Percentiles rank a stretch among this genome's conserved stretches.
Conservation (phyloP, 2,888 invertebrate genomes). For the Brenthis ino region DNA sequence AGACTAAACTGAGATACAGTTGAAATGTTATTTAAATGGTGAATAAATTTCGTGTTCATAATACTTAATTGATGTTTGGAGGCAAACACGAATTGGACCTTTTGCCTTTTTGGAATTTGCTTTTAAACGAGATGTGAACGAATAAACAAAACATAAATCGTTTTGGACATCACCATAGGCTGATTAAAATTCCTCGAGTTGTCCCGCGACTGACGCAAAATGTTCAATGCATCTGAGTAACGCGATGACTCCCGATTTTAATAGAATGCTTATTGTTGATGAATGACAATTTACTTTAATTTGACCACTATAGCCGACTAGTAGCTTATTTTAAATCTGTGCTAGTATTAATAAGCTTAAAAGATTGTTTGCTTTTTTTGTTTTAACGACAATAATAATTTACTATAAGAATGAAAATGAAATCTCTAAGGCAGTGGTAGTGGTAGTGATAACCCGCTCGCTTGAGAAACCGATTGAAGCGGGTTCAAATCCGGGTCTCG, state of each 20-base stretch:
- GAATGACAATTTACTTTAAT: background rate
- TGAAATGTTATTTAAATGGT: constrained; percentile 11
- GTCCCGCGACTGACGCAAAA: constrained; percentile 41
- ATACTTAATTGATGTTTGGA: constrained; percentile 22
- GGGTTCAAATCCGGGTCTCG: too few relatives aligned
- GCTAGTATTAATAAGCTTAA: too few relatives aligned
- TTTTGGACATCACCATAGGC: constrained; percentile 47
- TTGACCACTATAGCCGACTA: too few relatives aligned
- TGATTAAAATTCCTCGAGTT: constrained; percentile 52
- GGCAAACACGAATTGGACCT: constrained; percentile 48
- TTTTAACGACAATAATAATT: too few relatives aligned
- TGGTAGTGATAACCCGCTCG: too few relatives aligned
- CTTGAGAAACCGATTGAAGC: too few relatives aligned
- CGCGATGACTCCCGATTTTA: constrained; percentile 23
- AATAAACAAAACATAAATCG: constrained; percentile 54
- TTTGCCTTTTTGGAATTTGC: constrained; percentile 53
- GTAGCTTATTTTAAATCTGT: too few relatives aligned
- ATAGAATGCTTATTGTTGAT: constrained; percentile 27
- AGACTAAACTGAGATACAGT: constrained; percentile 14
- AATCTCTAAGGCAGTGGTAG: too few relatives aligned
- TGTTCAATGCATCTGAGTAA: constrained; percentile 31
- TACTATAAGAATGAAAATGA: too few relatives aligned
- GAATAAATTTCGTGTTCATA: constrained; percentile 21
- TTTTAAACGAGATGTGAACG: constrained; percentile 58
- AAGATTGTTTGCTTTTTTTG: too few relatives aligned